Evolutionary conservation across 2,797 vertebrate species (phyloP), one percentile per base, ranked within the genome.

Genomic region (Anguilla marmorata): DNA sequence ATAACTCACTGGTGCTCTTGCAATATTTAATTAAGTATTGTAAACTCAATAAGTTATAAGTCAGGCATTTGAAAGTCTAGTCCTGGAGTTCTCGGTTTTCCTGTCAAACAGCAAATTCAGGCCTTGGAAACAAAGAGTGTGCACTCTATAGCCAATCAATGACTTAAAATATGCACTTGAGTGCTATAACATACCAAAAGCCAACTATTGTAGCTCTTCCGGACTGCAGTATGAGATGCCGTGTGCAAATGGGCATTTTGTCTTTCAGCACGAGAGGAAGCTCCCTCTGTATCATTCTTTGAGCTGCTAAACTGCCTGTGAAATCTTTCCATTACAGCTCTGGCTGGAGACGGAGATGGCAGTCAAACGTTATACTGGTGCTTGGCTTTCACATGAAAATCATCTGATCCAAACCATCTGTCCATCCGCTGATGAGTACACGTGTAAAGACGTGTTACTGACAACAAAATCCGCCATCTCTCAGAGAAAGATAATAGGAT

Each of bases 401-500:
- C 90, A 92, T 93, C 90, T 88, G 91, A 89, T 88, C 88, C 88
- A 84, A 90, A 88, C 90, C 91, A 94, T 93, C 93, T 93, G 92
- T 90, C 60, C 82, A 84, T 92, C 87, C 76, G 88, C 63, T 93
- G 89, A 88, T 88, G 87, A 88, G 89, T 91, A 90, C 89, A 92
- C 89, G 88, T 92, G 90, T 93, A 91, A 88, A 91, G 90, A 91
- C 90, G 86, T 89, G 84, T 92, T 90, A 90, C 91, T 93, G 92
- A 93, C 92, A 93, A 94, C 89, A 90, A 87, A 84, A 87, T 89
- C 87, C 24, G 41, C 79, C 82, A 52, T 89, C 89, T 91, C 74
- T 80, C 79, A 79, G 86, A 92, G 92, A 92, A 91, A 93, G 90
- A 92, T 94, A 94, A 93, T 90, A 93, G 92, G 90, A 90, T 92